A percentile compares a stretch with the other conserved stretches of the same genome.
Evolutionary conservation across 2,797 vertebrate genomes (phyloP).

Genomic region (Hippoglossus hippoglossus): DNA sequence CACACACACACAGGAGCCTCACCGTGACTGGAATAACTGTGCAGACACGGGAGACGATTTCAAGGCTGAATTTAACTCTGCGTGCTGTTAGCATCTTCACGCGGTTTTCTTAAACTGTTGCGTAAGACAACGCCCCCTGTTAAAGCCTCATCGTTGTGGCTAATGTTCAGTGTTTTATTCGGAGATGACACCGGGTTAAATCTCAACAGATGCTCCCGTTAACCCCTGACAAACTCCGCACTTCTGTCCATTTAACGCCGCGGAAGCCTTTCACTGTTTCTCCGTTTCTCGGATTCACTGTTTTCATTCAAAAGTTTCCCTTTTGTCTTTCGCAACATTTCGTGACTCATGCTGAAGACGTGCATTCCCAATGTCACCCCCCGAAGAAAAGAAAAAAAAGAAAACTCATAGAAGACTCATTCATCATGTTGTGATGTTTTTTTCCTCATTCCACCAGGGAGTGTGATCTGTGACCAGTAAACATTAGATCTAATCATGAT

Average conservation of each 20-base stretch:
- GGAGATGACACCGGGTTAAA: too few species aligned
- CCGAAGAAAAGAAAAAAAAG: conserved; percentile 49
- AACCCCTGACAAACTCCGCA: too few species aligned
- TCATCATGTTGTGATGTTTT: conserved; percentile 52
- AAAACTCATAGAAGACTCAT: conserved; percentile 66
- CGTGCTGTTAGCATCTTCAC: not conserved
- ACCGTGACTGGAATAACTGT: conserved; percentile 81
- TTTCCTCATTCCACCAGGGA: not conserved
- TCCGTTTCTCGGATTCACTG: not conserved
- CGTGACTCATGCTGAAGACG: conserved; percentile 75
- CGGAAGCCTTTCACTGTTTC: too few species aligned
- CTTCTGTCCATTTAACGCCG: too few species aligned
- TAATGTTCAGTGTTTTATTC: too few species aligned
- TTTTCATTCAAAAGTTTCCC: conserved; percentile 62
- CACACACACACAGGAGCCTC: conserved; percentile 42
- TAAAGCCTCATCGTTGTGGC: too few species aligned
- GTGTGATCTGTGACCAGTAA: conserved; percentile 18
- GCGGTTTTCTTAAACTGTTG: too few species aligned
- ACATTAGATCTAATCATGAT: conserved; percentile 15
- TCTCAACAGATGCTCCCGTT: too few species aligned
- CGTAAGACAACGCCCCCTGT: too few species aligned
- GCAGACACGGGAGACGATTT: conserved; percentile 46
- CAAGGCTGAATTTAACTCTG: conserved; percentile 23
- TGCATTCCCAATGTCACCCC: conserved; percentile 57
- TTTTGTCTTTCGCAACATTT: conserved; percentile 71